A percentile compares a stretch with the other conserved stretches of the same genome.
phyloP scores from a whole-genome alignment of 2,113 vertebrate genomes.

The Melanocharis versteri region DNA sequence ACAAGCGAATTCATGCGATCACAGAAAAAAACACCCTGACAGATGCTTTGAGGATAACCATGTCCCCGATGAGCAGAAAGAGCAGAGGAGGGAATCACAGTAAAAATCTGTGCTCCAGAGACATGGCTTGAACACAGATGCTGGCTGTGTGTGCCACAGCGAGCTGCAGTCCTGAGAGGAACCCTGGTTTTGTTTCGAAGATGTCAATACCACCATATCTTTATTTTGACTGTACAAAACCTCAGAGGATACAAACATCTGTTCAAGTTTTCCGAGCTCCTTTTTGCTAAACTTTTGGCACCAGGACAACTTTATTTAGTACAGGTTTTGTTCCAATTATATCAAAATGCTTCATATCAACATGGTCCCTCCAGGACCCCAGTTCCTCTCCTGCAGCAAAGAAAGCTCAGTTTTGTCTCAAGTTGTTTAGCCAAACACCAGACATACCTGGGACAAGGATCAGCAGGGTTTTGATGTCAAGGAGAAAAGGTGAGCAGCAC shows the following conservation, averaged over 20 bases:
- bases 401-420: not conserved
- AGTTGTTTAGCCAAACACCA: not conserved
- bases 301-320: not conserved
- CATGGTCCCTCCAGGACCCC: not conserved
- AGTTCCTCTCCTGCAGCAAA: not conserved
- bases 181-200: not conserved
- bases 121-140: not conserved
- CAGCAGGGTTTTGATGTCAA: not conserved
- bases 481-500: not conserved
- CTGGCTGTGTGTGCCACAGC: not conserved
- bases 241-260: not conserved
- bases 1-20: not conserved
- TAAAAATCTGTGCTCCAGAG: not conserved
- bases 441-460: not conserved
- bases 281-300: not conserved
- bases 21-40: not conserved
- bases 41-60: not conserved
- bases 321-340: not conserved
- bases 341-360: not conserved
- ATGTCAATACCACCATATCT: not conserved
- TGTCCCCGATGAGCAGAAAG: not conserved
- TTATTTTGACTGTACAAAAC: not conserved
- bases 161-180: not conserved
- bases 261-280: not conserved
- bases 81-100: not conserved